Base-by-base conservation (phyloP, 2,797 vertebrate species). In the Sylvilagus floridanus region DNA sequence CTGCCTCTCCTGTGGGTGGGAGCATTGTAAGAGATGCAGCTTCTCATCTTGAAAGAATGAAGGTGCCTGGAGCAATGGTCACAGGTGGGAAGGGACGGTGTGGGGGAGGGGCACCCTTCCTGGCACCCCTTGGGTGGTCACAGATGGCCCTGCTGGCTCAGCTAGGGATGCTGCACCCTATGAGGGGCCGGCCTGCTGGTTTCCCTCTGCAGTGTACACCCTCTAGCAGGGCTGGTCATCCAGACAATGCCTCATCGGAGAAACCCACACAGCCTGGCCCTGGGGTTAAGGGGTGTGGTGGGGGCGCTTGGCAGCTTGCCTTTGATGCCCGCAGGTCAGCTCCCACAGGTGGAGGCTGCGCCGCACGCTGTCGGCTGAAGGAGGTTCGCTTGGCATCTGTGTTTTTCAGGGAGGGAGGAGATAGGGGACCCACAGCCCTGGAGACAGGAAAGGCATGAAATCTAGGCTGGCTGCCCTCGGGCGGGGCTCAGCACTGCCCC, bases 41-140 rank as follows among this genome's bases (percentile, higher is more conserved):
- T 93, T 92, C 94, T 96, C 94, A 90, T 85, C 42, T 71, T 50
- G 3, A 68, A 95, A 84, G 88, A 86, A 96, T 93, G 95, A 91
- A 65, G 0, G 2, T 9, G 4, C 5, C 0, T 32, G 76, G 86
- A 68, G 73, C 52, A 72, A 24, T 0, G 54, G 85, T 71, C 83
- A 32, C 12, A 2, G 35, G 57, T 22, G 32, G 83, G 82, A 2
- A 42, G 82, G 85, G 72, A 65, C 1, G 28, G 11, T 32, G 35
- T 0, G 12, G 22, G 24, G 26, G 21, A 50, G 28, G 60, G 72
- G 22, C 5, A 2, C 69, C 57, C 78, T 28, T 52, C 19, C 32
- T 66, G 71, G 79, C 28, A n/a, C 22, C 66, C 3, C 24, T 63
- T 37, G 47, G 0, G 12, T 4, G 69, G 82, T 75, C 85, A 54